Base-by-base conservation (phyloP, 1,140 invertebrate genomes). In the Anastatus disparis region DNA sequence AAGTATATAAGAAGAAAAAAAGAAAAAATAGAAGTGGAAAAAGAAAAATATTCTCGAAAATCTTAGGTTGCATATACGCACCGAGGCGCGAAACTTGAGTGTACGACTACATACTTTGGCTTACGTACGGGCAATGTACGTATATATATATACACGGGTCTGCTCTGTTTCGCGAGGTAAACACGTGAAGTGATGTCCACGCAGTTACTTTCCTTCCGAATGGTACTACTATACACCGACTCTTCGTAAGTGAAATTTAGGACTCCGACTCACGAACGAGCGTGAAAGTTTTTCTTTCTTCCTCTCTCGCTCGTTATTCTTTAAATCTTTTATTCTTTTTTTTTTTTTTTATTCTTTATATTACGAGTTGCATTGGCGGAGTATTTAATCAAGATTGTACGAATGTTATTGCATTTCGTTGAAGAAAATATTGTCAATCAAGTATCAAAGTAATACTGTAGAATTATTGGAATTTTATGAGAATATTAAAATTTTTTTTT, bases 161-260 rank as follows among this genome's bases (percentile, higher is more conserved):
- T 76, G 80, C 79, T 83, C 81, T 82, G 80, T 82, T 83, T 83
- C 74, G 73, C 75, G 48, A 70, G 74, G 74, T 81, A 82, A 82
- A 77, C 66, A 74, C 42, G 12, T 48, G 29, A 48, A 10, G 22
- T 3, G 15, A 27, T 15, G 40, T 3, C 48, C 31, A 40, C 35
- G 35, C 40, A 46, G 75, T 55, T 76, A 78, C 81, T 82, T 82
- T 81, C 80, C 76, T 83, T 83, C 75, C 77, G 75, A 79, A 65
- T 26, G 27, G 8, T 29, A n/a, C n/a, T n/a, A n/a, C n/a, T n/a
- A n/a, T n/a, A n/a, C 40, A 13, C 2, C 38, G 15, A 48, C 55
- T 42, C 26, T 20, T 27, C 24, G 77, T 78, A 77, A 81, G 81
- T 82, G 81, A 83, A 83, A 83, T 83, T 79, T 77, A 76, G 74